Conservation (phyloP, 2,797 vertebrate species). For the Martes flavigula region DNA sequence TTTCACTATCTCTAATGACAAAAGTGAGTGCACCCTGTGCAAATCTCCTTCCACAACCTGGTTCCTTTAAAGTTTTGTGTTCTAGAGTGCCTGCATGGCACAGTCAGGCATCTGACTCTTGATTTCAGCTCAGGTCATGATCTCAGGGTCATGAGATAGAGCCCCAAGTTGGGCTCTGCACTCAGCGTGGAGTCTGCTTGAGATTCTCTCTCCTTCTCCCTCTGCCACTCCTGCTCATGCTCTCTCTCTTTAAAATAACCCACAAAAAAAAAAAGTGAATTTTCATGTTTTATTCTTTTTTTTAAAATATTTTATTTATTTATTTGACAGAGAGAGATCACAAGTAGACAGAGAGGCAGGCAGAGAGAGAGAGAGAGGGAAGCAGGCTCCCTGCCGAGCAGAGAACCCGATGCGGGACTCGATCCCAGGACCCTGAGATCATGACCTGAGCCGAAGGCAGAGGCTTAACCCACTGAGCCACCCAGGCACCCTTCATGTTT, state of each 20-base stretch:
- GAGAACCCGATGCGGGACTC: no score
- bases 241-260: not conserved
- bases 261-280: not conserved
- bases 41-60: constrained; percentile 32
- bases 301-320: no score
- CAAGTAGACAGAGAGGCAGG: no score
- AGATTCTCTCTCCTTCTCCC: not conserved
- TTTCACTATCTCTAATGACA: not conserved
- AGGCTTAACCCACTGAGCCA: no score
- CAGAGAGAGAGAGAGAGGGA: no score
- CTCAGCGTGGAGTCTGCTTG: not conserved
- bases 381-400: no score
- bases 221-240: not conserved
- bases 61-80: not conserved
- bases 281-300: not conserved
- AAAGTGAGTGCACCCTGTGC: not conserved
- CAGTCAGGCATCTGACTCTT: not conserved
- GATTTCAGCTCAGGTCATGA: not conserved
- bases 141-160: not conserved
- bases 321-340: no score
- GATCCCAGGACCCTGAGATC: no score
- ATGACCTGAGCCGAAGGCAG: no score
- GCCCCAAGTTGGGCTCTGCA: not conserved
- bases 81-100: not conserved
- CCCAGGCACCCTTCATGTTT: no score